Evolutionary conservation across 30 jellyfish, hydroid and myxozoan genomes (phyloP).

Genomic region (Hydractinia symbiolongicarpus): DNA sequence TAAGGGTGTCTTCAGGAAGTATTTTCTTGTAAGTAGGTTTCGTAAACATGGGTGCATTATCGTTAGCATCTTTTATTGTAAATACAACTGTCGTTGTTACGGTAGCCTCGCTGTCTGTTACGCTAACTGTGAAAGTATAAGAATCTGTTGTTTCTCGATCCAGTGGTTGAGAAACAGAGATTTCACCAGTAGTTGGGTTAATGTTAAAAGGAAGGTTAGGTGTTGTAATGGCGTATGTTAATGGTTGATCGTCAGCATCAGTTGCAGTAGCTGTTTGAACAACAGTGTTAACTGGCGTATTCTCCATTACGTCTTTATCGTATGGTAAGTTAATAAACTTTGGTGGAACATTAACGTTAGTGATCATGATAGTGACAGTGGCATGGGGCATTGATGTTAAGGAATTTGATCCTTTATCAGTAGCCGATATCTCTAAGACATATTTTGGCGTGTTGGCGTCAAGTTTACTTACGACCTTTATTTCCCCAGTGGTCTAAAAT

Average conservation of each 20-base stretch:
- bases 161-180: neutral
- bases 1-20: conserved; percentile 14
- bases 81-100: conserved; percentile 42
- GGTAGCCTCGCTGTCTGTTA: conserved; percentile 37
- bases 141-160: conserved; percentile 64
- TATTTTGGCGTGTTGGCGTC: conserved; percentile 5
- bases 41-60: conserved; percentile 48
- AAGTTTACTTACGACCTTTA: neutral
- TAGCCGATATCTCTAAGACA: neutral
- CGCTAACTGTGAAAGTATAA: conserved; percentile 55
- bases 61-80: conserved; percentile 58
- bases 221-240: neutral
- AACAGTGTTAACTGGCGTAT: neutral
- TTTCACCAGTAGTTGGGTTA: neutral
- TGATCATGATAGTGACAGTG: conserved; percentile 1
- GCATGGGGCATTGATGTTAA: neutral
- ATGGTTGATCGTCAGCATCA: conserved; percentile 6
- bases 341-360: conserved; percentile 1
- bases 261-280: conserved; percentile 3
- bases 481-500: neutral
- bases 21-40: neutral
- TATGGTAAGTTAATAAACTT: neutral
- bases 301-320: neutral
- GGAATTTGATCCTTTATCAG: neutral
- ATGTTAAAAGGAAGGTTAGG: neutral